Percentiles rank a stretch among this genome's conserved stretches.
Evolutionary conservation across 2,797 vertebrate genomes (phyloP).

Genomic region (Tokudaia muenninki): DNA sequence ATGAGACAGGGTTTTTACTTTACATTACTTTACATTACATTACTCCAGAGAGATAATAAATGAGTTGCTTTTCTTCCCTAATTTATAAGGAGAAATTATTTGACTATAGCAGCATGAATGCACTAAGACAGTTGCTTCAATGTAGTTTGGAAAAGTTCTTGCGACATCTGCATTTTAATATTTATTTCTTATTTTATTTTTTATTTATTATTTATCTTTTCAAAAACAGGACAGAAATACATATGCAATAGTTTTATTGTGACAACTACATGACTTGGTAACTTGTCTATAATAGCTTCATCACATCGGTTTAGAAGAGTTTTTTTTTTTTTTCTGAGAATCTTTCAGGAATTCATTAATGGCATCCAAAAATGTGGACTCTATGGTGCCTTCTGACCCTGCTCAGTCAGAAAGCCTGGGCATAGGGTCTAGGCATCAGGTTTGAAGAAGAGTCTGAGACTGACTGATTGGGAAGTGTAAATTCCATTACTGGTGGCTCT

Average conservation of each 20-base stretch:
- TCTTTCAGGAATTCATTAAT: not conserved
- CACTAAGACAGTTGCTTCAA: not conserved
- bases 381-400: not conserved
- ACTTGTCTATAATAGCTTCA: not conserved
- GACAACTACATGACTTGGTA: not conserved
- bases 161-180: not conserved
- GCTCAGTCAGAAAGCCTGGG: not conserved
- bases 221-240: not conserved
- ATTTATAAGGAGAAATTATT: not conserved
- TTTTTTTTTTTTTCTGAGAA: not conserved
- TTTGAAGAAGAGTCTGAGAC: not conserved
- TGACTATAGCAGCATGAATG: not conserved
- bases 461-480: not conserved
- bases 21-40: not conserved
- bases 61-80: not conserved
- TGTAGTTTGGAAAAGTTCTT: slow-evolving; percentile 13
- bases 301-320: not conserved
- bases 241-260: not conserved
- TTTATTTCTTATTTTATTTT: not conserved
- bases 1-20: not conserved
- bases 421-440: accelerated
- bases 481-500: not conserved
- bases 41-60: not conserved
- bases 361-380: not conserved
- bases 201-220: not conserved